Conservation (phyloP, 2,113 vertebrate genomes). For the Odobenus rosmarus region DNA sequence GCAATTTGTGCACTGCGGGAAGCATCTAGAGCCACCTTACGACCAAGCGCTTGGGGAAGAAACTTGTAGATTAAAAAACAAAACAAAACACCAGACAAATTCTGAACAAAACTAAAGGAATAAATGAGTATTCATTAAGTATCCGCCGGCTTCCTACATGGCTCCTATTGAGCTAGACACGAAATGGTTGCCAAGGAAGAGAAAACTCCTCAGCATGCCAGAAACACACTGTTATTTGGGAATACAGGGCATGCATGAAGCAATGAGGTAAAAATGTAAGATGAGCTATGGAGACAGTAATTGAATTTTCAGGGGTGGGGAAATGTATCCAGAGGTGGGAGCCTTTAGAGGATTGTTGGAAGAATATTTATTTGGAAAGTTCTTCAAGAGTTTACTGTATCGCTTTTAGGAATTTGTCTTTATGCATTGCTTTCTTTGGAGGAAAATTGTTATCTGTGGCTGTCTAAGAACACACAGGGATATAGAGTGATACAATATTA, state of each 20-base stretch:
- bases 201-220: neutral
- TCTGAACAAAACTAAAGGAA: neutral
- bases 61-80: neutral
- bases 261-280: neutral
- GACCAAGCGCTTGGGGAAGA: neutral
- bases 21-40: accelerated
- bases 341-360: neutral
- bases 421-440: neutral
- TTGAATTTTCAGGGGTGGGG: neutral
- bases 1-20: accelerated
- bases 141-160: neutral
- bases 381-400: neutral
- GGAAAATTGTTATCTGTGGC: neutral
- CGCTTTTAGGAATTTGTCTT: neutral
- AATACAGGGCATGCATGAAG: neutral
- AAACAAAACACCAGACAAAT: neutral
- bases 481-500: neutral
- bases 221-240: neutral
- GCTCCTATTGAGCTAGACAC: neutral
- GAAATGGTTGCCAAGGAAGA: accelerated
- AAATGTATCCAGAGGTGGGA: neutral
- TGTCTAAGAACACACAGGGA: neutral
- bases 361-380: neutral
- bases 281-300: neutral
- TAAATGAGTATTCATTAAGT: neutral